phyloP scores from a whole-genome alignment of 2,888 invertebrate genomes.

The Aleiodes leptofemur region DNA sequence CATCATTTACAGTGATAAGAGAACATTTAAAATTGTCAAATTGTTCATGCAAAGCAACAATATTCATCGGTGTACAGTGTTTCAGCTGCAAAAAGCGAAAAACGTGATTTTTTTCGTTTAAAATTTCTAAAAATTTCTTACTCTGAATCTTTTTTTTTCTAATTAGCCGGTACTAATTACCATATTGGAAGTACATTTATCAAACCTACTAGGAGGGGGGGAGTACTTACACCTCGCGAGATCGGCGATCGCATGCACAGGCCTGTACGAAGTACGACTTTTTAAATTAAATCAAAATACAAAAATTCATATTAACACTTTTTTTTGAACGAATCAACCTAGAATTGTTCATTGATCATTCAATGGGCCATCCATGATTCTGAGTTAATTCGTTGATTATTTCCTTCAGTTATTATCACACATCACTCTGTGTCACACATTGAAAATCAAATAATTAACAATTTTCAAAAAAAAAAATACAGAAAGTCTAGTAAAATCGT shows the following conservation, averaged over 20 bases:
- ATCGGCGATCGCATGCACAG: slow-evolving; percentile 93
- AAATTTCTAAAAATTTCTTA: not conserved
- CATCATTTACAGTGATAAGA: no score
- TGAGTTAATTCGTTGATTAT: slow-evolving; percentile 22
- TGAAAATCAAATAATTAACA: not conserved
- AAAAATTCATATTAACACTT: slow-evolving; percentile 49
- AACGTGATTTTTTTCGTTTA: not conserved
- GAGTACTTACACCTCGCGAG: slow-evolving; percentile 92
- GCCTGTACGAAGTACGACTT: slow-evolving; percentile 77
- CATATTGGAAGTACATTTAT: slow-evolving; percentile 49
- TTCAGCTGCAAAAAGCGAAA: slow-evolving; percentile 7
- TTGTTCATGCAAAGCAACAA: slow-evolving; percentile 31
- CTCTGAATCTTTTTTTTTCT: not conserved
- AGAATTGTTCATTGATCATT: slow-evolving; percentile 14
- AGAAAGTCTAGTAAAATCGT: no score
- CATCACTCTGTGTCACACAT: slow-evolving; percentile 1
- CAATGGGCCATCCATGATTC: slow-evolving; percentile 43
- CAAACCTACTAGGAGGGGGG: slow-evolving; percentile 57
- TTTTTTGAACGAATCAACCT: slow-evolving; percentile 34
- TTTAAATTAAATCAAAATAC: slow-evolving; percentile 69
- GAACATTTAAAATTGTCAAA: slow-evolving; percentile 6
- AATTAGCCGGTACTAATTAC: slow-evolving; percentile 15
- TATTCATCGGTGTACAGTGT: slow-evolving; percentile 5
- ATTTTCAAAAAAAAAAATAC: no score
- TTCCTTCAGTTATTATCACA: not conserved